A percentile compares a stretch with the other conserved stretches of the same genome.
Evolutionary conservation across 2,888 invertebrate species (phyloP).

Genomic region (Mesorhabditis belari): DNA sequence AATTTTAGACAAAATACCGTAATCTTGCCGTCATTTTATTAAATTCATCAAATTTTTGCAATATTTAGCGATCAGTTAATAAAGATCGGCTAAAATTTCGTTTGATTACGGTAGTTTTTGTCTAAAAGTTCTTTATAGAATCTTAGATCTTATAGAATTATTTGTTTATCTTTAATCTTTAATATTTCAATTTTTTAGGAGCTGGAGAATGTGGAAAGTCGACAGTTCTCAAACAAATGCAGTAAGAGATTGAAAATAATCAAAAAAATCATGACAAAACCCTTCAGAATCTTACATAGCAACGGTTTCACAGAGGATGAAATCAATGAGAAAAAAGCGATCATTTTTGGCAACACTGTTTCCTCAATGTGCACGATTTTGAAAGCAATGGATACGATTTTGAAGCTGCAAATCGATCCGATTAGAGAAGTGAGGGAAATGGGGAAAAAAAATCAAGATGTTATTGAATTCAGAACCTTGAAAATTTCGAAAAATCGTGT

Average conservation of each 20-base stretch:
- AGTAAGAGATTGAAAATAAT: too few species aligned
- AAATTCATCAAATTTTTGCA: too few species aligned
- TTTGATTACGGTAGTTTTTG: too few species aligned
- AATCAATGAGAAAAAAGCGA: slow-evolving; percentile 46
- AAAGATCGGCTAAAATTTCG: too few species aligned
- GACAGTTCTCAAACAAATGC: slow-evolving; percentile 52
- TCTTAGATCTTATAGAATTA: too few species aligned
- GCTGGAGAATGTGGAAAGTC: slow-evolving; percentile 53
- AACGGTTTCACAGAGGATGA: slow-evolving; percentile 53
- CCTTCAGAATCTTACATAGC: slow-evolving; percentile 49
- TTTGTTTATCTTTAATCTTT: neutral
- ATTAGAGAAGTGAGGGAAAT: neutral
- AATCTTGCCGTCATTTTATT: too few species aligned
- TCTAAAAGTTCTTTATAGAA: too few species aligned
- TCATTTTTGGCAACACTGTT: slow-evolving; percentile 49
- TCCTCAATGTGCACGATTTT: slow-evolving; percentile 50
- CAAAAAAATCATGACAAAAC: too few species aligned
- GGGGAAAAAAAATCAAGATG: too few species aligned
- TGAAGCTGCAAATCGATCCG: slow-evolving; percentile 8
- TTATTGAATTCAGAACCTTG: neutral
- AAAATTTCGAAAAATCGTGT: too few species aligned
- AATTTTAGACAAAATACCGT: too few species aligned
- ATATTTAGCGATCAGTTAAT: too few species aligned
- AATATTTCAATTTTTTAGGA: slow-evolving; percentile 25
- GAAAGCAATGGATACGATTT: slow-evolving; percentile 47